Evolutionary conservation across 2,797 vertebrate genomes (phyloP), one percentile per base, ranked within the genome.

Genomic region (Acrossocheilus wenchowensis): DNA sequence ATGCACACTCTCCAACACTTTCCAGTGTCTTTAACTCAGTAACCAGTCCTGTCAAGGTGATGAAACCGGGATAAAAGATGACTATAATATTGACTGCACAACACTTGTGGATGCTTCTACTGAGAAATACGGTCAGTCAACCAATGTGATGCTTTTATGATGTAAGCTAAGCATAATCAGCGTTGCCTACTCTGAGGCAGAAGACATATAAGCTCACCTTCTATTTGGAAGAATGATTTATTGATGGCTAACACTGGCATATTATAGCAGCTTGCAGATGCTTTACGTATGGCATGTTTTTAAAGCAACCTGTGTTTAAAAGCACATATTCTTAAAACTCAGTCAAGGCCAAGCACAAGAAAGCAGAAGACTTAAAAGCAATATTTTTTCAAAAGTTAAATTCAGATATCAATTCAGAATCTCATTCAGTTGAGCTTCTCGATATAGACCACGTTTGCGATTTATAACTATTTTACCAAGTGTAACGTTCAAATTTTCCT

Each of bases 131-230:
- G n/a, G n/a, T 73, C 39, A 60, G 17, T 30, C n/a, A 83, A 73
- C 54, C 41, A 75, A 57, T 36, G 36, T n/a, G 17, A 75, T 23
- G 71, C 11, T 71, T 79, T 57, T 79, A 78, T 50, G 36, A 45
- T 69, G 48, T 26, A 50, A 85, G 45, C 74, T 23, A 23, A 30
- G 19, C 17, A 14, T 84, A 64, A 77, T 77, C 64, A 45, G 17
- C 8, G 6, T 26, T 41, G 23, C 23, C 14, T 26, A 36, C 19
- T 48, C 54, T 36, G 36, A 81, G 48, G 80, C 17, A 39, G 62
- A 69, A 81, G 19, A 81, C 39, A 12, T 15, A 26, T 39, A 26
- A 11, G 10, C 39, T 83, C 39, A 30, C 14, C 5, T 60, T 30
- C n/a, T 21, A 73, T 54, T 5, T 23, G 34, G 6, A 72, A 43